phyloP scores from a whole-genome alignment of 2,797 vertebrate genomes.

The Chelidonichthys spinosus region DNA sequence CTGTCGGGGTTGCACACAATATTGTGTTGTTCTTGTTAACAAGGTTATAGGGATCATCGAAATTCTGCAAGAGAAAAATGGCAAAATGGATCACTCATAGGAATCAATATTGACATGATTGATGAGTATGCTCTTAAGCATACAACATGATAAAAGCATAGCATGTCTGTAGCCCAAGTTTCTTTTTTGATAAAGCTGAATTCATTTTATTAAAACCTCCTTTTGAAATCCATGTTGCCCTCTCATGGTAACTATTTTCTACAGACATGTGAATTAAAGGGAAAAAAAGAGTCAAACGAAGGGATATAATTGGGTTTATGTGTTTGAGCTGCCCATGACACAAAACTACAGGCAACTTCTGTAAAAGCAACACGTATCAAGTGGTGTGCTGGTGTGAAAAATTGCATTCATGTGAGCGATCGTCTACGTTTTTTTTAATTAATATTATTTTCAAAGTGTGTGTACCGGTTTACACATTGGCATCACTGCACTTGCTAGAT shows the following conservation, averaged over 20 bases:
- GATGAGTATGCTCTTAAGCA: not conserved
- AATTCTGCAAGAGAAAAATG: not conserved
- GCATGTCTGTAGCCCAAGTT: not conserved
- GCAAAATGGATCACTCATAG: not conserved
- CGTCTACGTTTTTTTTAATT: not conserved
- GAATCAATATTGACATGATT: not conserved
- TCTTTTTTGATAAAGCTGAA: too few species aligned
- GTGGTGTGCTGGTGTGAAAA: not conserved
- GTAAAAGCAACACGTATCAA: not conserved
- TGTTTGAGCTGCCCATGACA: not conserved
- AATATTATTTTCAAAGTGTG: not conserved
- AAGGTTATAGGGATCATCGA: not conserved
- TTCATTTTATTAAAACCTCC: not conserved
- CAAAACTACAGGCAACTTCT: not conserved
- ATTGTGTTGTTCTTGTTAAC: not conserved
- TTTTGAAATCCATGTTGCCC: too few species aligned
- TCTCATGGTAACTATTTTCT: too few species aligned
- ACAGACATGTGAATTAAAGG: too few species aligned
- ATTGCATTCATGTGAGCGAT: not conserved
- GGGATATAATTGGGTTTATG: not conserved
- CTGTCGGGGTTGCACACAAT: not conserved
- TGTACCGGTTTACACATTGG: not conserved
- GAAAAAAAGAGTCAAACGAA: not conserved
- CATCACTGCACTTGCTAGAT: not conserved
- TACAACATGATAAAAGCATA: not conserved